A percentile compares a stretch with the other conserved stretches of the same genome.
These are phyloP conservation scores for Andrena marginata DNA, from an alignment of 2,888 invertebrate genomes.

Conservation along the genomic window DNA sequence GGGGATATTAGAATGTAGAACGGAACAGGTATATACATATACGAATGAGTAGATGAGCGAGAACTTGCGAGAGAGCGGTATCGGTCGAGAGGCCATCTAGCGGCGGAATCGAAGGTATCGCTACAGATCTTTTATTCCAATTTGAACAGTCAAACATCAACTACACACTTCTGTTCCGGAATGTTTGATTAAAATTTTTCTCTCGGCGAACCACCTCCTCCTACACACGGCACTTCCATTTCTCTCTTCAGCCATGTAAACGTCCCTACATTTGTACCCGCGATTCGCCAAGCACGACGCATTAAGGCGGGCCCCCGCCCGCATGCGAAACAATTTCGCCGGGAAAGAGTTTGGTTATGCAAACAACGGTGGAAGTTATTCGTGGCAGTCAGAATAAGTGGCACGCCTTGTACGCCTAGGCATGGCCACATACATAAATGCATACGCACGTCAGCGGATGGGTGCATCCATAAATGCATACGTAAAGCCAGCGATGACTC, in stretches of 20 bases:
- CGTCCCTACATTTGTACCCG: slow-evolving; percentile 16
- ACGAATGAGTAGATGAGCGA: too few relatives aligned
- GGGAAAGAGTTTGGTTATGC: slow-evolving; percentile 57
- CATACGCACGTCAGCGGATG: slow-evolving; percentile 55
- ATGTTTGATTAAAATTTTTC: too few relatives aligned
- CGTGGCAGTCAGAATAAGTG: slow-evolving; percentile 56
- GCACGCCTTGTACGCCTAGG: slow-evolving; percentile 43
- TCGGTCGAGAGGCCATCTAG: too few relatives aligned
- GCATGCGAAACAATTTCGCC: slow-evolving; percentile 32
- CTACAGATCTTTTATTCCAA: too few relatives aligned
- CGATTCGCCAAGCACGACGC: background rate
- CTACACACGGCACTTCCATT: too few relatives aligned
- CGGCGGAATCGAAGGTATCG: too few relatives aligned
- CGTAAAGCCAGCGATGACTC: slow-evolving; percentile 28
- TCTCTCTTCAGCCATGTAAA: background rate
- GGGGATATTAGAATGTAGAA: too few relatives aligned
- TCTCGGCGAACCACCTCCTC: too few relatives aligned
- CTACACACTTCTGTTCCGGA: too few relatives aligned
- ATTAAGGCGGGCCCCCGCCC: background rate
- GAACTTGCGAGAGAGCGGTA: too few relatives aligned
- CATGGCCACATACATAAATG: slow-evolving; percentile 57
- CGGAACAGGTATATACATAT: too few relatives aligned
- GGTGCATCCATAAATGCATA: slow-evolving; percentile 60
- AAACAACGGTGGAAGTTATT: slow-evolving; percentile 55
- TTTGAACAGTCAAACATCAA: too few relatives aligned